Evolutionary conservation across 2,797 vertebrate species (phyloP), one percentile per base, ranked within the genome.

Genomic region (Loris lydekkerianus): DNA sequence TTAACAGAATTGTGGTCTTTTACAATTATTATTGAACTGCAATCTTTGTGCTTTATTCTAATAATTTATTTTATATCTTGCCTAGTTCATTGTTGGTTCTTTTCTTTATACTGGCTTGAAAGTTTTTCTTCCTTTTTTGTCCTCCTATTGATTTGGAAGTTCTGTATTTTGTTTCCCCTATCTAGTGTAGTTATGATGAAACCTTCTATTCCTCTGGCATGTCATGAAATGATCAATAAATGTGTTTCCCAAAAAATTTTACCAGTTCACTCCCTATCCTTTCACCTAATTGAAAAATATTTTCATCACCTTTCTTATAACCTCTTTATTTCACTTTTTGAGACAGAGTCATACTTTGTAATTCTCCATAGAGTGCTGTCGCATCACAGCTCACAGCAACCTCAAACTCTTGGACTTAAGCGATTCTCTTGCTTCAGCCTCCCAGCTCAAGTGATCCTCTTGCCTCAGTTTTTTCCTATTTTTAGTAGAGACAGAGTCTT

Each of bases 201-300:
- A 91, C 27, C 65, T 73, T 34, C 34, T 37, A 29, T 91, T 56
- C n/a, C 10, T 94, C 80, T 73, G 86, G 43, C 56, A 72, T 65
- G 63, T 84, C 84, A 60, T 75, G 72, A 94, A 86, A 46, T 46
- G 34, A 86, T 43, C 43, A 86, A 86, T 49, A 90, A 73, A 73
- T 21, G 53, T 23, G 43, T 72, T 63, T 94, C 21, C 43, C 56
- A 46, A 81, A 65, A 86, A 20, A 86, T 75, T 91, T 80, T 63
- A 37, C 67, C 76, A 7, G 29, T 67, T 53, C 11, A 81, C 7
- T 58, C 29, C 23, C 14, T 25, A 81, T 7, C n/a, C 58, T 23
- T 91, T 86, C 46, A 58, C 31, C 29, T 58, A 34, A 18, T 7
- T 77, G n/a, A 21, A 88, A 92, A 84, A 65, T 82, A 90, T 67